A percentile compares a stretch with the other conserved stretches of the same genome.
Conservation (phyloP, 1,140 invertebrate genomes). For the Drosophila lowei region DNA sequence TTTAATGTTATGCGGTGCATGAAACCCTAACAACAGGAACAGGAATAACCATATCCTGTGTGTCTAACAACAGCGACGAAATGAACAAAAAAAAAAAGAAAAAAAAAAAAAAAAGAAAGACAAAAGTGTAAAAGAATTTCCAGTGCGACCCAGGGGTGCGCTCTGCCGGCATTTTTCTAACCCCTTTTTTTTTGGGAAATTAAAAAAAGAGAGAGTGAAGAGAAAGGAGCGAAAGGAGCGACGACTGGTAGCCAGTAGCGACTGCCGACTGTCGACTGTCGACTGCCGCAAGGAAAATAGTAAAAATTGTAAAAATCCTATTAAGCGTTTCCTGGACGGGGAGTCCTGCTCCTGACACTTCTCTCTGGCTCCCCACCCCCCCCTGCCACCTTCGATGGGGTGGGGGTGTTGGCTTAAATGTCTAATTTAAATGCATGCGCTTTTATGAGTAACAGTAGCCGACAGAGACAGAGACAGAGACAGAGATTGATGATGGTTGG, state of each 20-base stretch:
- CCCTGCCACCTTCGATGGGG: background rate
- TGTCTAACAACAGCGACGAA: constrained; percentile 29
- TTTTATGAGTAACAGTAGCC: constrained; percentile 65
- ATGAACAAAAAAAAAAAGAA: constrained; percentile 33
- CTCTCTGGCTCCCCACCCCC: background rate
- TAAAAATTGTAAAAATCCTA: constrained; percentile 80
- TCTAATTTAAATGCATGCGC: constrained; percentile 83
- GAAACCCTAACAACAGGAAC: constrained; percentile 67
- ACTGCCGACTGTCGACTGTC: too few species aligned
- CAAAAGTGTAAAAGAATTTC: constrained; percentile 70
- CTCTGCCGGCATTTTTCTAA: constrained; percentile 69
- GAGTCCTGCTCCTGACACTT: constrained; percentile 64
- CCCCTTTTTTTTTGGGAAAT: constrained; percentile 63
- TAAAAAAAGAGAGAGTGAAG: constrained; percentile 46
- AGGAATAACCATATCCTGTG: constrained; percentile 63
- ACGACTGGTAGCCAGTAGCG: constrained; percentile 65
- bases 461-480: constrained; percentile 68
- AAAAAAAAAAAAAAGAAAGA: constrained; percentile 34
- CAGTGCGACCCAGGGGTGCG: constrained; percentile 42
- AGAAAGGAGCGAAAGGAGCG: constrained; percentile 25
- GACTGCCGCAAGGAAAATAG: constrained; percentile 64
- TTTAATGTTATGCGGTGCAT: constrained; percentile 80
- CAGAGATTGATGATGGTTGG: constrained; percentile 79
- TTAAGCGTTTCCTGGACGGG: constrained; percentile 70
- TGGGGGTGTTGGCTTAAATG: constrained; percentile 67